Base-by-base conservation (phyloP, 2,888 invertebrate species). In the Patella caerulea region DNA sequence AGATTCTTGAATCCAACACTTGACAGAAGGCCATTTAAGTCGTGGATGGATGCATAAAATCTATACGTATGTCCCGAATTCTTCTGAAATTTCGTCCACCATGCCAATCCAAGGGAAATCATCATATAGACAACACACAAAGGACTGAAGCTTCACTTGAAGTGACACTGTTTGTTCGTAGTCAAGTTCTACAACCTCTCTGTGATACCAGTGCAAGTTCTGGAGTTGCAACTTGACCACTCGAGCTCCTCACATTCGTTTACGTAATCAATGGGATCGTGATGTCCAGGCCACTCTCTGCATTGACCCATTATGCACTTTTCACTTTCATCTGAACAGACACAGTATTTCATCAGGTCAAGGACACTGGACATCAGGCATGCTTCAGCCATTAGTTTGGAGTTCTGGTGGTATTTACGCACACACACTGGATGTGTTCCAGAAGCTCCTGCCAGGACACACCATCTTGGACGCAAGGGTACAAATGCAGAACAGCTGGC, bases 261-360 rank as follows among this genome's bases (percentile, higher is more conserved):
- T 17, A 72, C 14, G 29, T 76, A 72, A 24, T 76, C 72, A 11
- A 45, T 52, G 24, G 59, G 52, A 1, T 56, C 24, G 3, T 71
- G 9, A 15, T 73, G 34, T 1, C n/a, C 76, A 45, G 76, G 76
- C 14, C 76, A 72, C 15, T 76, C 45, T 17, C 54, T 70, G 24
- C 72, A 76, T 17, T 52, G 34, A 12, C 70, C 34, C 70, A 56
- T 71, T 2, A 71, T 71, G 45, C 71, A 71, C 71, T 71, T 71
- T 71, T 71, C 65, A 4, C 19, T 19, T 19, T 9, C 65, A 15
- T 15, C 45, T 24, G 71, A 71, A 34, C 71, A 71, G 71, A 71
- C 71, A 19, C 19, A 71, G n/a, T n/a, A 19, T 17, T 71, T 71
- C 29, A 71, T 71, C 11, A 24, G 71, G 71, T 71, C 71, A 29